Evolutionary conservation across 2,797 vertebrate genomes (phyloP).

Genomic region (Coranthus polyacanthus): DNA sequence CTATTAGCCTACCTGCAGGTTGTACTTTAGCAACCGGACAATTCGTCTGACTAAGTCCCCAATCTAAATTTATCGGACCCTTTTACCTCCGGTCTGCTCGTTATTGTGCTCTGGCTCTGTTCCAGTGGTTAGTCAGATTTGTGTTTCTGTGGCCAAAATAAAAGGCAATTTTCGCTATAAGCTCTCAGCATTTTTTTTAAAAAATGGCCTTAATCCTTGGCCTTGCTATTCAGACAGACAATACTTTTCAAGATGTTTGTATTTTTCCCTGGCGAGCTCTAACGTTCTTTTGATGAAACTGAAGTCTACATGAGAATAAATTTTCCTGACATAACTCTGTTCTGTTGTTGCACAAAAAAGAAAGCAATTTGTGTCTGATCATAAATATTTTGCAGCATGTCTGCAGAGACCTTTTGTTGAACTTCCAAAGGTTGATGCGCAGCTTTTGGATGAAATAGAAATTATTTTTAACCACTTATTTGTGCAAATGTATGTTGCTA

Average conservation of each 20-base stretch:
- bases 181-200: slow-evolving; percentile 2
- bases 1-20: slow-evolving; percentile 62
- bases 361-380: slow-evolving; percentile 51
- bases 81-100: slow-evolving; percentile 34
- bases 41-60: slow-evolving; percentile 51
- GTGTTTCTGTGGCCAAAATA: slow-evolving; percentile 43
- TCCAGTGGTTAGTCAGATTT: slow-evolving; percentile 38
- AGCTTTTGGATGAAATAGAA: slow-evolving; percentile 17
- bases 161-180: slow-evolving; percentile 20
- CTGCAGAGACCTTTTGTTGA: slow-evolving; percentile 5
- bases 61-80: slow-evolving; percentile 54
- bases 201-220: background rate
- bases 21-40: slow-evolving; percentile 53
- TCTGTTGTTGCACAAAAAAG: slow-evolving; percentile 18
- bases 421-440: slow-evolving; percentile 18
- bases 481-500: slow-evolving; percentile 1
- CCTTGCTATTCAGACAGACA: slow-evolving; percentile 22
- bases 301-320: slow-evolving; percentile 38
- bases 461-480: background rate
- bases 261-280: slow-evolving; percentile 38
- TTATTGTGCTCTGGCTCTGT: slow-evolving; percentile 22
- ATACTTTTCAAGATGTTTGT: slow-evolving; percentile 29
- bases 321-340: slow-evolving; percentile 47
- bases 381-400: slow-evolving; percentile 53
- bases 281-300: slow-evolving; percentile 35